Evolutionary conservation across 2,113 vertebrate species (phyloP), one percentile per base, ranked within the genome.

Genomic region (Tupaia tana): DNA sequence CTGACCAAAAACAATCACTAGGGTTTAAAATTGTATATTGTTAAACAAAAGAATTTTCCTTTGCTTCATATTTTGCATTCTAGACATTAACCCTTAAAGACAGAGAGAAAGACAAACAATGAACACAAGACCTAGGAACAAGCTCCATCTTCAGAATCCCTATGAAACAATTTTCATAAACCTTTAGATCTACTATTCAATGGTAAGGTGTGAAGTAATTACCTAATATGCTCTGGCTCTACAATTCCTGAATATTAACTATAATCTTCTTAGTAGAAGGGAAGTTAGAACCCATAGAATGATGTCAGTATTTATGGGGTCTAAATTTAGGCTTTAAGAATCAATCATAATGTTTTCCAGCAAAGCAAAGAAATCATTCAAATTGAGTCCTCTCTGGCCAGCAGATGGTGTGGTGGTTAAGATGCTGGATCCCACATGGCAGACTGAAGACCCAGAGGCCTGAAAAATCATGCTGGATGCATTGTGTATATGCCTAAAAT

Each of bases 1-100:
- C 98, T 99, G 98, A 98, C 98, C 98, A 98, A 98, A 98, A 98
- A 98, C 98, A 98, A 98, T 98, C 56, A 54, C 85, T 96, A 94
- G 96, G 88, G 94, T 98, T 98, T 98, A 96, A 98, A 97, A 98
- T 97, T 98, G 89, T 2, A 11, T 97, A 97, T 97, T 88, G 0
- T 98, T 98, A 98, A 98, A 95, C 81, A 96, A 98, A 98, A 98
- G 88, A 96, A 74, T 94, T 97, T 97, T 95, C 59, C 95, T 98
- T 96, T 96, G 83, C 74, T 98, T 97, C 94, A 94, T 87, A 64
- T 75, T 29, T 31, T 9, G 14, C 88, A 20, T 82, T 97, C 11
- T 64, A 96, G 93, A 79, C 0, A 0, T 98, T 98, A 98, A 98
- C 96, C 59, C 13, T 95, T 98, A 95, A 85, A 34, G 89, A 94